Evolutionary conservation across 2,888 invertebrate genomes (phyloP).

Genomic region (Drosophila affinis): DNA sequence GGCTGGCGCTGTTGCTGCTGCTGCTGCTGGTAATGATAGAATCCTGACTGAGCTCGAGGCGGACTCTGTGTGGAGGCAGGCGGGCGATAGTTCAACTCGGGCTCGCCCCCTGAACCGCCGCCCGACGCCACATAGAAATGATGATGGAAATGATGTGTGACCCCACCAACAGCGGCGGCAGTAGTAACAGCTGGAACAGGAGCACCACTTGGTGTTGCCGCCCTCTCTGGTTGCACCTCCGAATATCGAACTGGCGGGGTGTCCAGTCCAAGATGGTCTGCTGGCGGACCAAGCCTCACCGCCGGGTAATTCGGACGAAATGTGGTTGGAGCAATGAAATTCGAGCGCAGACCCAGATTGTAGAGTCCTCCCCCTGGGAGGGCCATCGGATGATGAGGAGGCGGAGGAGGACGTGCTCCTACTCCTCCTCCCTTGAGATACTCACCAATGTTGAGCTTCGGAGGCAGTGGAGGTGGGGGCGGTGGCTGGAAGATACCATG

Average conservation of each 20-base stretch:
- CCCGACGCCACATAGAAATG: constrained; percentile 82
- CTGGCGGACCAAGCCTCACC: constrained; percentile 55
- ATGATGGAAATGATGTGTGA: constrained; percentile 83
- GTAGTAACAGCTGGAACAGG: neutral
- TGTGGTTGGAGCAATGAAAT: constrained; percentile 76
- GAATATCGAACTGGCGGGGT: neutral
- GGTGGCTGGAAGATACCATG: constrained; percentile 68
- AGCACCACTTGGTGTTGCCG: neutral
- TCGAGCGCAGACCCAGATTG: constrained; percentile 58
- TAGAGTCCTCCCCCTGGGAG: constrained; percentile 43
- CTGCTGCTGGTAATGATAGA: constrained; percentile 10
- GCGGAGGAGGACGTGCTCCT: neutral
- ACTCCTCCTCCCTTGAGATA: constrained; percentile 59
- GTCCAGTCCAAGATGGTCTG: constrained; percentile 54
- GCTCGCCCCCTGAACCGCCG: constrained; percentile 13
- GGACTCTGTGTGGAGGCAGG: constrained; percentile 11
- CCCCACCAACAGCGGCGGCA: constrained; percentile 20
- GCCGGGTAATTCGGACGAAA: constrained; percentile 79
- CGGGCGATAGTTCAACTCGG: constrained; percentile 38
- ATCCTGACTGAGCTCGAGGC: neutral
- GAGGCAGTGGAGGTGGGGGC: constrained; percentile 44
- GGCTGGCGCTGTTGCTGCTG: constrained; percentile 6
- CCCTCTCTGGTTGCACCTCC: neutral
- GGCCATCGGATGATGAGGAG: neutral
- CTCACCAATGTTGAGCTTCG: constrained; percentile 82